A percentile compares a stretch with the other conserved stretches of the same genome.
phyloP scores from a whole-genome alignment of 2,797 vertebrate genomes.

The Esox lucius region DNA sequence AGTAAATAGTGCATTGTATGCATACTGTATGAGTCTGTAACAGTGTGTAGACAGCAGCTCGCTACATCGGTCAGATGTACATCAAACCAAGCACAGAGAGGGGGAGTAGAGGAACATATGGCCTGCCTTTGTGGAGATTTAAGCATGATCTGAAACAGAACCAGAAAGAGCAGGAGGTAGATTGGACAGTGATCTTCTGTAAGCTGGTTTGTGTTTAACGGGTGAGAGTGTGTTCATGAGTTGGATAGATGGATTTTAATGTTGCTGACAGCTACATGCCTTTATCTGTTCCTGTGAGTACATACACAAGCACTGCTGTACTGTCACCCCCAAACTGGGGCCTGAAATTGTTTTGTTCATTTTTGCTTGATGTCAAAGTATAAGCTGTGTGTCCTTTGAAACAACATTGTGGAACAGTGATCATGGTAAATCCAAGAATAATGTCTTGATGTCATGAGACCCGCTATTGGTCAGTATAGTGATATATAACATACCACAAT shows the following conservation, averaged over 20 bases:
- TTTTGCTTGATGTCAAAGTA: not conserved
- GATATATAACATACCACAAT: not conserved
- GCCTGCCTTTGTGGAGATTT: constrained; percentile 36
- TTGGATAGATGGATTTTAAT: not conserved
- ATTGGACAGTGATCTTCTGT: constrained; percentile 33
- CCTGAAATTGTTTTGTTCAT: not conserved
- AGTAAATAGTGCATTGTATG: too few species aligned
- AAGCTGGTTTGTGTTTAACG: constrained; percentile 26
- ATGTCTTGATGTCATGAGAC: not conserved
- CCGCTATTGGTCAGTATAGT: not conserved
- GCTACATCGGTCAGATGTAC: too few species aligned
- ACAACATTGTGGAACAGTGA: not conserved
- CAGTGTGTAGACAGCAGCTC: too few species aligned
- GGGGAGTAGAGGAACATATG: constrained; percentile 8
- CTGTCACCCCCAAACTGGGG: not conserved
- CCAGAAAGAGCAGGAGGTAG: not conserved
- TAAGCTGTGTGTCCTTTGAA: not conserved
- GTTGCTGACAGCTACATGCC: not conserved
- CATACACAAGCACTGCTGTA: not conserved
- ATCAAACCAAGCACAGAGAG: too few species aligned
- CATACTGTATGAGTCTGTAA: too few species aligned
- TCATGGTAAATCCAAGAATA: not conserved
- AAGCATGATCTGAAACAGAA: constrained; percentile 10
- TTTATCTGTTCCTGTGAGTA: not conserved
- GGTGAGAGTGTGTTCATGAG: constrained; percentile 7